phyloP scores from a whole-genome alignment of 2,797 vertebrate species.

The Megaceryle alcyon region DNA sequence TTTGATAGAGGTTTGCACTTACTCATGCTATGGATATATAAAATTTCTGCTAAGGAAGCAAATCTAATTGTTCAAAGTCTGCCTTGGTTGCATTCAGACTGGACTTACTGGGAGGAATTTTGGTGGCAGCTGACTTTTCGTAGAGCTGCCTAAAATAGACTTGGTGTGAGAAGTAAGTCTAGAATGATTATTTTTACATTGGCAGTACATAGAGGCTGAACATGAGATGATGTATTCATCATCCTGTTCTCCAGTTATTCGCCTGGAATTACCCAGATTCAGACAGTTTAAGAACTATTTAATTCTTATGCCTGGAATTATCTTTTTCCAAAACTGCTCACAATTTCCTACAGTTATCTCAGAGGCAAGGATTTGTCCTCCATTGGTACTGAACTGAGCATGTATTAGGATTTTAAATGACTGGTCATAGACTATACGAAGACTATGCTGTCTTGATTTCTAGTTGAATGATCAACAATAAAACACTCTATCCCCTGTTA shows the following conservation, averaged over 20 bases:
- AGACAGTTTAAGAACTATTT: neutral
- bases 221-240: neutral
- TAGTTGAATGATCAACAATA: neutral
- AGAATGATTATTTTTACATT: slow-evolving; percentile 13
- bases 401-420: neutral
- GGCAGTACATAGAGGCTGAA: neutral
- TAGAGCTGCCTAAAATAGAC: slow-evolving; percentile 7
- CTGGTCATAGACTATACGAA: fast-evolving
- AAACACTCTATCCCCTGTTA: neutral
- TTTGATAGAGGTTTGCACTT: slow-evolving; percentile 28
- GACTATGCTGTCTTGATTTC: neutral
- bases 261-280: neutral
- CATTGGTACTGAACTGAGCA: neutral
- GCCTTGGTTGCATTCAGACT: neutral
- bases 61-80: neutral
- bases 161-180: slow-evolving; percentile 3
- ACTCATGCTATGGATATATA: neutral
- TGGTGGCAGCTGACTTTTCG: neutral
- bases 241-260: neutral
- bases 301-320: neutral
- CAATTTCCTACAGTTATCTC: neutral
- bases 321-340: neutral
- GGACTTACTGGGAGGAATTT: slow-evolving; percentile 15
- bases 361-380: neutral
- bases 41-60: slow-evolving; percentile 45